Base-by-base conservation (phyloP, 2,888 invertebrate species). In the Heliconius sara region DNA sequence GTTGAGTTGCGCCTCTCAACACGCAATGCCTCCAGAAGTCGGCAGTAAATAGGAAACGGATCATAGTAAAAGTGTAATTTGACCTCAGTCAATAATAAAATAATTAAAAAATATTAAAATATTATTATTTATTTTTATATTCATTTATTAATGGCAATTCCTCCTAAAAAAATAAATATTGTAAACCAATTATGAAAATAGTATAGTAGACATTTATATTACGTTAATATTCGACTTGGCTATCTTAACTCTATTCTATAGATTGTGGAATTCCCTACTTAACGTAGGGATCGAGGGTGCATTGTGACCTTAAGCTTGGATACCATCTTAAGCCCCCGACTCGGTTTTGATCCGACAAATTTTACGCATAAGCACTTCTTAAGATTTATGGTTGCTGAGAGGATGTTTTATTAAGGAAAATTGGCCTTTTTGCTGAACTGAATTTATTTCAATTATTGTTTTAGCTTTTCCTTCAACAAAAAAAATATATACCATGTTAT, bases 271-370 rank as follows among this genome's bases (percentile, higher is more conserved):
- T 68, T 68, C 85, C 84, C 87, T 88, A 87, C 89, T 88, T 88
- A 86, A 87, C 86, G 87, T 86, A 82, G 84, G 84, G 84, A 86
- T 84, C 81, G 84, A 85, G 84, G 83, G 83, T 86, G 86, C 86
- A 88, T 87, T 88, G 88, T 88, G 85, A 84, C 83, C 84, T 80
- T 77, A 79, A 79, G 68, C 77, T 78, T 68, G 80, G 80, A 81
- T 79, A 83, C 76, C 78, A 79, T 80, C 80, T 80, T 79, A 82
- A 81, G 79, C 80, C 70, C 83, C 80, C 76, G 78, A 83, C 80
- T 82, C 75, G 79, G 79, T 79, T 81, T 81, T 79, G 80, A 81
- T 81, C 78, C 82, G 60, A 81, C 80, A 78, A 83, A 84, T 83
- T 83, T 82, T 82, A 83, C 82, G 80, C 79, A 80, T 78, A 82